Percentiles rank a stretch among this genome's conserved stretches.
Evolutionary conservation across 2,797 vertebrate genomes (phyloP).

Genomic region (Synanceia verrucosa): DNA sequence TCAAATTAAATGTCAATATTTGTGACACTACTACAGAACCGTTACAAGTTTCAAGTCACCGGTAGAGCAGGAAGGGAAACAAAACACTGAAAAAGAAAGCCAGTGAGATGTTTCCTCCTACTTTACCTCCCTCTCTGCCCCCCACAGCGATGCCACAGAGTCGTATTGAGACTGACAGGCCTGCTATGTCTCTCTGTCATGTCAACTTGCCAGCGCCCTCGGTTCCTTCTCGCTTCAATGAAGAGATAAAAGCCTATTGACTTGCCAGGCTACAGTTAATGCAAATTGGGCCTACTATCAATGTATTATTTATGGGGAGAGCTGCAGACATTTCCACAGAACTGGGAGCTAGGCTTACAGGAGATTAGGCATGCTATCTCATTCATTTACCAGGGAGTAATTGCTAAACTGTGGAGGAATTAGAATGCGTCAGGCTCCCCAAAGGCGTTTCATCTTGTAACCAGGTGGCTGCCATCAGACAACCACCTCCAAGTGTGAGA

Average conservation of each 20-base stretch:
- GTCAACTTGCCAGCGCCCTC: constrained; percentile 73
- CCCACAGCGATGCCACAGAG: constrained; percentile 54
- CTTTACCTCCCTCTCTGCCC: constrained; percentile 41
- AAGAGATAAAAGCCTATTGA: constrained; percentile 85
- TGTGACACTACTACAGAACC: constrained; percentile 49
- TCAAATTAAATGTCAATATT: constrained; percentile 43
- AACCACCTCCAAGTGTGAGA: constrained; percentile 55
- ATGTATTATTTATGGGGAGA: constrained; percentile 84
- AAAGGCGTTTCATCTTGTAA: constrained; percentile 74
- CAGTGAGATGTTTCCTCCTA: constrained; percentile 27
- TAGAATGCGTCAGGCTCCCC: constrained; percentile 75
- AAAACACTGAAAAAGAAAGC: constrained; percentile 47
- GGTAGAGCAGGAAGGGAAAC: constrained; percentile 43
- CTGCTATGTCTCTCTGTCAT: constrained; percentile 65
- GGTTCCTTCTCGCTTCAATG: constrained; percentile 76
- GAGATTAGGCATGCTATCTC: constrained; percentile 86
- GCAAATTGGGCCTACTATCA: constrained; percentile 84
- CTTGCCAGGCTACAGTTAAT: constrained; percentile 82
- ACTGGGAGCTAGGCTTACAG: constrained; percentile 85
- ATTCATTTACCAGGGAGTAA: constrained; percentile 84
- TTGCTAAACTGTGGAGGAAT: constrained; percentile 84
- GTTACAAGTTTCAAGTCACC: constrained; percentile 32
- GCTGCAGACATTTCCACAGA: constrained; percentile 81
- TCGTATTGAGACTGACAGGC: constrained; percentile 75
- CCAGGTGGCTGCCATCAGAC: constrained; percentile 70